phyloP scores from a whole-genome alignment of 2,888 invertebrate species.

The Aphidius colemani region DNA sequence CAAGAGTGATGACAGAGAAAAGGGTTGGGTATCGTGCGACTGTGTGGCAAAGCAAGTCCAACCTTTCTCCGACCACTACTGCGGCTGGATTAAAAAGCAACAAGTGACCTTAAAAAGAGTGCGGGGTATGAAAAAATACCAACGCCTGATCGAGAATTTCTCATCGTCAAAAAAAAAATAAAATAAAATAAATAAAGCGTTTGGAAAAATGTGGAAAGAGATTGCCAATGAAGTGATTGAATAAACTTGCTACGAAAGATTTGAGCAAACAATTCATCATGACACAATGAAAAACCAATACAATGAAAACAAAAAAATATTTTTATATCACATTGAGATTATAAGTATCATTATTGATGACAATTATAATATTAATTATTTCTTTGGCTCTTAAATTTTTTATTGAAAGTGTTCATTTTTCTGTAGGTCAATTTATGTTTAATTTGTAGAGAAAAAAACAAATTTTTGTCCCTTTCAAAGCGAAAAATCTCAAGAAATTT shows the following conservation, averaged over 20 bases:
- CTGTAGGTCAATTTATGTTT: no score
- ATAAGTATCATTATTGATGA: no score
- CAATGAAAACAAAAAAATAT: no score
- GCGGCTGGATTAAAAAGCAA: constrained; percentile 57
- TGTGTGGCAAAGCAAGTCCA: constrained; percentile 13
- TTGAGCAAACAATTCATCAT: no score
- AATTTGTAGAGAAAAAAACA: no score
- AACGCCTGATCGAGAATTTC: constrained; percentile 55
- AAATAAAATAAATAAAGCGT: constrained; percentile 36
- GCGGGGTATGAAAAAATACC: constrained; percentile 53
- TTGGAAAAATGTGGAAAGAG: constrained; percentile 31
- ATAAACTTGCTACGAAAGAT: no score
- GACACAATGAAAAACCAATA: no score
- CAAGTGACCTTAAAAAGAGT: constrained; percentile 58
- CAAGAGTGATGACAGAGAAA: no score
- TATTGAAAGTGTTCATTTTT: no score
- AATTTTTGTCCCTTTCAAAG: neutral
- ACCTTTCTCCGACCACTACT: constrained; percentile 36
- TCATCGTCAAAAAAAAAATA: constrained; percentile 41
- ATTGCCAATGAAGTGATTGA: constrained; percentile 32
- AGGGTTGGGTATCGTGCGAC: constrained; percentile 12
- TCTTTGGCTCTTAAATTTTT: no score
- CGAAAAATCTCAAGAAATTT: constrained; percentile 32
- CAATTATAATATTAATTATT: no score
- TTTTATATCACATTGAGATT: no score